Conservation (phyloP, 2,113 vertebrate genomes). For the Apodemus speciosus region DNA sequence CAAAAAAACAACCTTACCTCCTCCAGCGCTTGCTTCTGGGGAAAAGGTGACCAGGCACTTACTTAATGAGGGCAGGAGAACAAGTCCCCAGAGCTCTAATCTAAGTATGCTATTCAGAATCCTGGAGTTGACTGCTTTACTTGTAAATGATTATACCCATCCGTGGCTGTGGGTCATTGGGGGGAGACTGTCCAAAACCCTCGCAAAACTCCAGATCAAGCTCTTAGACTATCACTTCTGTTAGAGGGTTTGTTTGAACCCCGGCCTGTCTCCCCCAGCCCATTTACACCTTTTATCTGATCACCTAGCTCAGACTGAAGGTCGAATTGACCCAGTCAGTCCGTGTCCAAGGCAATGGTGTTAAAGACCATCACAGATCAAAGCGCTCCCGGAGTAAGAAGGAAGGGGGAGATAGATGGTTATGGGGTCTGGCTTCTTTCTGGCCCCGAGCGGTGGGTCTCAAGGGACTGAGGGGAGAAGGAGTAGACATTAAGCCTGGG, state of each 20-base stretch:
- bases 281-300: conserved; percentile 79
- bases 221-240: not conserved
- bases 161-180: not conserved
- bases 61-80: conserved; percentile 16
- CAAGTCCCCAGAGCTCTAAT: not conserved
- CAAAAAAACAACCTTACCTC: not conserved
- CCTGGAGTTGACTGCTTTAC: conserved; percentile 52
- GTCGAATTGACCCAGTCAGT: conserved; percentile 38
- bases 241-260: conserved; percentile 53
- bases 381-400: conserved; percentile 18
- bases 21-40: conserved; percentile 52
- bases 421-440: not conserved
- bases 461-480: not conserved
- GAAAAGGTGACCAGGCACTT: conserved; percentile 64
- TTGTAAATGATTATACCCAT: conserved; percentile 79
- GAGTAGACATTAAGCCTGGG: not conserved
- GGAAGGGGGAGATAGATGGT: not conserved
- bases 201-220: not conserved
- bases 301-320: conserved; percentile 54
- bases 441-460: not conserved
- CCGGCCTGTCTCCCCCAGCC: conserved; percentile 39
- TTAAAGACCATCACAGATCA: conserved; percentile 62
- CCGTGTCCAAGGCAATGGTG: conserved; percentile 66
- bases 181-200: not conserved
- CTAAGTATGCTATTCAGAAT: not conserved